Conservation (phyloP, 2,113 vertebrate genomes). For the Pachypanchax playfairii region DNA sequence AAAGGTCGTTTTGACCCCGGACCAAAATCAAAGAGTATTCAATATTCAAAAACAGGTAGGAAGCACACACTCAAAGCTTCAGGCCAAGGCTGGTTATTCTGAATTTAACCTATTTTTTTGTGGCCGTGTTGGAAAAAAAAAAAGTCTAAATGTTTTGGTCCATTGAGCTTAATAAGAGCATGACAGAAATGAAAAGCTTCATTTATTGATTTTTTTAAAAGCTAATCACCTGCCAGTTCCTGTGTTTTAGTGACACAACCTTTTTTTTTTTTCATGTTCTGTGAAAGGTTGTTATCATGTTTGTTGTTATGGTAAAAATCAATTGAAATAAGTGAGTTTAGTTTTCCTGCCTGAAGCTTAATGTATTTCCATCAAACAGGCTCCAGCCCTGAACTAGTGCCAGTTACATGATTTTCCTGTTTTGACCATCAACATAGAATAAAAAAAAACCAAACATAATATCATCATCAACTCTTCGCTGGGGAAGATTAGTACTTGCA, state of each 20-base stretch:
- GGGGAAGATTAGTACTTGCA: too few species aligned
- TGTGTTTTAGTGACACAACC: background rate
- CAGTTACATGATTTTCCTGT: background rate
- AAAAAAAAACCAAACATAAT: background rate
- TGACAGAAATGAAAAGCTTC: background rate
- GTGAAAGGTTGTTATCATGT: background rate
- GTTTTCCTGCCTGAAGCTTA: background rate
- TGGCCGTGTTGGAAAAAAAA: background rate
- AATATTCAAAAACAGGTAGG: background rate
- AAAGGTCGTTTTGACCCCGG: background rate
- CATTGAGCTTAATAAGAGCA: background rate
- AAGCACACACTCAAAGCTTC: background rate
- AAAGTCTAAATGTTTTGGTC: background rate
- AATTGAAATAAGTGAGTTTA: background rate
- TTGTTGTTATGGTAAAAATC: background rate
- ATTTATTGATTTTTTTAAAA: conserved; percentile 2
- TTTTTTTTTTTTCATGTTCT: background rate
- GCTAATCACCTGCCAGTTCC: background rate
- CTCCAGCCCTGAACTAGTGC: background rate
- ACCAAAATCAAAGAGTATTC: background rate
- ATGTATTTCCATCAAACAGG: background rate
- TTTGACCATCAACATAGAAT: background rate
- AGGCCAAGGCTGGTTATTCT: background rate
- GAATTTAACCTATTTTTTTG: background rate
- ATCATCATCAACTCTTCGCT: background rate